These are phyloP conservation scores for Brachypodius melanocephalos DNA, from an alignment of 2,113 vertebrate species.

Conservation along the genomic window DNA sequence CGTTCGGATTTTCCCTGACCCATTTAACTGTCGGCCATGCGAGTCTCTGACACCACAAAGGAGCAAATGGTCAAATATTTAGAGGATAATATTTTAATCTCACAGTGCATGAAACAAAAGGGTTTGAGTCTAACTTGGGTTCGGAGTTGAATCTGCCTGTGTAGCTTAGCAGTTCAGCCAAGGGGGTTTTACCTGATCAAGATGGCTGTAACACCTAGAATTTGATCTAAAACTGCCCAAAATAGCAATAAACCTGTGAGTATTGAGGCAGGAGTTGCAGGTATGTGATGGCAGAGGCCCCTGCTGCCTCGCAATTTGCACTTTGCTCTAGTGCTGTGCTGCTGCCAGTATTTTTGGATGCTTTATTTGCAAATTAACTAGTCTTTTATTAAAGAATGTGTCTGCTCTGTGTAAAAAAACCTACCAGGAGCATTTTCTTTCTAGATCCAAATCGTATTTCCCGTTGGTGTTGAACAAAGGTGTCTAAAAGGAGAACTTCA, in stretches of 20 bases:
- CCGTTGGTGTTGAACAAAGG: fast-evolving
- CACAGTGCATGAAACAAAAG: background rate
- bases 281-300: fast-evolving
- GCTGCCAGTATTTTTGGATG: fast-evolving
- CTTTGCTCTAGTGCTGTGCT: background rate
- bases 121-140: background rate
- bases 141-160: background rate
- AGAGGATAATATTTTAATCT: background rate
- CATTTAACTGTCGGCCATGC: background rate
- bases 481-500: background rate
- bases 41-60: background rate
- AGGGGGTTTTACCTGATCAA: background rate
- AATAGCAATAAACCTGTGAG: background rate
- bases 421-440: background rate
- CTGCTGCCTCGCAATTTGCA: background rate
- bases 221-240: background rate
- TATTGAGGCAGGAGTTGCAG: background rate
- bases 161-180: background rate
- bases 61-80: background rate
- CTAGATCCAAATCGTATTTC: background rate
- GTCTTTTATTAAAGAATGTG: background rate
- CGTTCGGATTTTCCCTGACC: constrained; percentile 54
- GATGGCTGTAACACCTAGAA: background rate
- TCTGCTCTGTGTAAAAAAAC: background rate
- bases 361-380: background rate